A percentile compares a stretch with the other conserved stretches of the same genome.
These are phyloP conservation scores for Dendrophyllia cribrosa DNA, from an alignment of 64 coral and sea anemone species.

Conservation along the genomic window DNA sequence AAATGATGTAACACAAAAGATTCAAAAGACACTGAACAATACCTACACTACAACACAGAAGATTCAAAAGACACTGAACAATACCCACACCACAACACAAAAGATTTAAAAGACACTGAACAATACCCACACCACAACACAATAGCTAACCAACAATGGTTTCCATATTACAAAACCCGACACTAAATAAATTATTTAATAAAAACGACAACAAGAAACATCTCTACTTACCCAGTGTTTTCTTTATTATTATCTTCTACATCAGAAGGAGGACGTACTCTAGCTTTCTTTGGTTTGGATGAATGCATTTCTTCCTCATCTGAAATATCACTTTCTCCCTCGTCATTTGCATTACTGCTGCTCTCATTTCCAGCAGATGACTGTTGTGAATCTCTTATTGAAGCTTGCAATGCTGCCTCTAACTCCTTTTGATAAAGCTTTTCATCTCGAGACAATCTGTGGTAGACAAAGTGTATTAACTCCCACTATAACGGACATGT, in stretches of 20 bases:
- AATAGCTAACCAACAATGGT: no score
- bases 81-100: no score
- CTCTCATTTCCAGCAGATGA: constrained; percentile 56
- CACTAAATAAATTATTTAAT: no score
- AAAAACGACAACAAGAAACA: no score
- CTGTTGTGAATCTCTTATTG: constrained; percentile 70
- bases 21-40: no score
- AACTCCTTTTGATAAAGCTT: constrained; percentile 90
- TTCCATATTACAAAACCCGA: no score
- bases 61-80: no score
- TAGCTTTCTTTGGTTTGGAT: constrained; percentile 45
- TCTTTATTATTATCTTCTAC: constrained; percentile 45
- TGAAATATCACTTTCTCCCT: constrained; percentile 11
- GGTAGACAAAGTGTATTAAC: neutral
- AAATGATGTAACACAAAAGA: no score
- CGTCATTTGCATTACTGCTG: constrained; percentile 46
- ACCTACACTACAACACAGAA: no score
- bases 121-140: no score
- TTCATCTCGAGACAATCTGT: constrained; percentile 86
- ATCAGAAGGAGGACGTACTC: constrained; percentile 17
- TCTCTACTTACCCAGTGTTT: neutral
- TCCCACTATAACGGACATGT: no score
- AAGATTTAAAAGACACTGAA: no score
- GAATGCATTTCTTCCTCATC: neutral
- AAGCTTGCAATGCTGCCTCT: constrained; percentile 89